A percentile compares a stretch with the other conserved stretches of the same genome.
These are phyloP conservation scores for Myripristis jacobus DNA, from an alignment of 2,797 vertebrate genomes.

Conservation along the genomic window DNA sequence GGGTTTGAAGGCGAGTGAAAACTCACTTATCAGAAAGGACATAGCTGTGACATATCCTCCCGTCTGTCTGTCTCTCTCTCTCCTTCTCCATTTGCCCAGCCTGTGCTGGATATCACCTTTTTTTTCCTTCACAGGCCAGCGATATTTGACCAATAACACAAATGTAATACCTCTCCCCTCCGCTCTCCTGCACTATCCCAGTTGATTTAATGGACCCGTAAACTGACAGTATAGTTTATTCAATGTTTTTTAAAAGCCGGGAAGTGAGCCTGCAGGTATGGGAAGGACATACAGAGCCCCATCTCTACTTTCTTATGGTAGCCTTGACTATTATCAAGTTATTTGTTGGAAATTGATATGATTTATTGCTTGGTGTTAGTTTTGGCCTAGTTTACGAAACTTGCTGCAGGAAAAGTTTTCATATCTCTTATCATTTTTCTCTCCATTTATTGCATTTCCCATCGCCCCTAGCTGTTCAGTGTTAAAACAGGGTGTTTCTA, in stretches of 20 bases:
- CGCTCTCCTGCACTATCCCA: slow-evolving; percentile 50
- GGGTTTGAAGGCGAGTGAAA: slow-evolving; percentile 80
- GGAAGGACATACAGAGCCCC: slow-evolving; percentile 58
- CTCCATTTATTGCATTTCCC: slow-evolving; percentile 54
- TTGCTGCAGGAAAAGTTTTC: slow-evolving; percentile 67
- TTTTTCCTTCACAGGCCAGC: slow-evolving; percentile 57
- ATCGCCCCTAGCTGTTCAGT: slow-evolving; percentile 45
- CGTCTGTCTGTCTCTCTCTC: slow-evolving; percentile 6
- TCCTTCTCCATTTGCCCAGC: slow-evolving; percentile 62
- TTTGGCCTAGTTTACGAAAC: slow-evolving; percentile 65
- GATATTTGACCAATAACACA: slow-evolving; percentile 76
- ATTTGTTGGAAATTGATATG: slow-evolving; percentile 68
- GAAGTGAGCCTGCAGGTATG: slow-evolving; percentile 50
- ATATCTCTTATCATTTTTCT: slow-evolving; percentile 53
- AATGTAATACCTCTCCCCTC: slow-evolving; percentile 72
- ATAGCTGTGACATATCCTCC: slow-evolving; percentile 63
- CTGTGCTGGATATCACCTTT: slow-evolving; percentile 61
- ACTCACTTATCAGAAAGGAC: slow-evolving; percentile 85
- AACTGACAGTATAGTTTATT: slow-evolving; percentile 72
- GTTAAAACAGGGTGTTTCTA: slow-evolving; percentile 27
- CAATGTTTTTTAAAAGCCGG: slow-evolving; percentile 58
- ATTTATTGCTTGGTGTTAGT: slow-evolving; percentile 68
- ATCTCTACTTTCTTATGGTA: slow-evolving; percentile 46
- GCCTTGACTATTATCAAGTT: slow-evolving; percentile 62
- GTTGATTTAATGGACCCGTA: slow-evolving; percentile 76